Evolutionary conservation across 2,797 vertebrate species (phyloP).

Genomic region (Epinephelus coioides): DNA sequence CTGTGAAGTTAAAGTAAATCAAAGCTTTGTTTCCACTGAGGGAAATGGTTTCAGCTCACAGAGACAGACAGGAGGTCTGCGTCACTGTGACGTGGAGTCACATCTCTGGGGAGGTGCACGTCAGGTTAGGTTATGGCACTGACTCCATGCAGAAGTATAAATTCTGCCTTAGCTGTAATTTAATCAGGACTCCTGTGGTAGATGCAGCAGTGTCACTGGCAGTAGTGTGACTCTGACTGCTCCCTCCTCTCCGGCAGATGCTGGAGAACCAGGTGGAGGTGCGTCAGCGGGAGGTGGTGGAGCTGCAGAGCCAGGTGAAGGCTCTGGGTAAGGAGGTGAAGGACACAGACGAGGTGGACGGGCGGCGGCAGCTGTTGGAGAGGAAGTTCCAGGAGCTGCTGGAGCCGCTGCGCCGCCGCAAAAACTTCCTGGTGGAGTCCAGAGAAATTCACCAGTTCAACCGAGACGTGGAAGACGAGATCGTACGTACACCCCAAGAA

Average conservation of each 20-base stretch:
- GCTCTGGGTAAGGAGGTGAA: constrained; percentile 93
- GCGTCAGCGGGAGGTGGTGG: constrained; percentile 93
- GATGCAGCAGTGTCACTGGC: no score
- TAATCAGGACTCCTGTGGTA: no score
- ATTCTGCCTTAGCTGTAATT: no score
- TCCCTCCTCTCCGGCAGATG: constrained; percentile 83
- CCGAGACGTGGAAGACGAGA: constrained; percentile 94
- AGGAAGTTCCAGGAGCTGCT: constrained; percentile 91
- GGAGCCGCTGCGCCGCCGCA: constrained; percentile 89
- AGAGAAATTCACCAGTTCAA: constrained; percentile 96
- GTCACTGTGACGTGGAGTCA: no score
- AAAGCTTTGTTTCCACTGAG: no score
- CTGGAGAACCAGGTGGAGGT: constrained; percentile 96
- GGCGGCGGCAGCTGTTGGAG: constrained; percentile 89
- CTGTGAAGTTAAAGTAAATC: no score
- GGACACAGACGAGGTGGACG: constrained; percentile 92
- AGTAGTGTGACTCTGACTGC: neutral
- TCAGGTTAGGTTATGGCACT: no score
- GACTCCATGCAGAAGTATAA: no score
- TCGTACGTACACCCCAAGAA: constrained; percentile 84
- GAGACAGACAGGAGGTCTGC: no score
- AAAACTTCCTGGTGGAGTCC: constrained; percentile 88
- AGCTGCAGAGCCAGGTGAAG: constrained; percentile 91
- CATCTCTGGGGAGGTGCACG: no score
- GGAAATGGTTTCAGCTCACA: no score